Evolutionary conservation across 2,888 invertebrate genomes (phyloP).

Genomic region (Acronicta psi): DNA sequence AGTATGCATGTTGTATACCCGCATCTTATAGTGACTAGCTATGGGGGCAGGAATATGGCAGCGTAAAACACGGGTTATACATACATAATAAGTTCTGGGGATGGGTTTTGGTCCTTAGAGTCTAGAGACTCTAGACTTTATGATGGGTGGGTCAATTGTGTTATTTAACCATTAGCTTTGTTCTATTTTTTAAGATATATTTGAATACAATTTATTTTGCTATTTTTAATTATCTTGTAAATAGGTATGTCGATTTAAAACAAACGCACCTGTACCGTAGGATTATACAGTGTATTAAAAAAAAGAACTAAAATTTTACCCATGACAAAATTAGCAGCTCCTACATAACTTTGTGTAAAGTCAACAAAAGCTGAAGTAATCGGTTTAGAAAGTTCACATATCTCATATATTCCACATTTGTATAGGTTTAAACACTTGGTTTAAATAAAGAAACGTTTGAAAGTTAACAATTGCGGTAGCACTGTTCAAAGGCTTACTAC

Average conservation of each 20-base stretch:
- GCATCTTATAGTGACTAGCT: conserved; percentile 38
- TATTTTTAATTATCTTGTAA: too few species aligned
- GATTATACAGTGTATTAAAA: too few species aligned
- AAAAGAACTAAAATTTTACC: too few species aligned
- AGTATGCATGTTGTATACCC: conserved; percentile 38
- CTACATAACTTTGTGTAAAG: background rate
- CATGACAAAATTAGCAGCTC: too few species aligned
- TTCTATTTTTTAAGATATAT: too few species aligned
- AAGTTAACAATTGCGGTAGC: conserved; percentile 29
- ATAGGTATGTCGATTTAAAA: too few species aligned
- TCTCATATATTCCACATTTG: background rate
- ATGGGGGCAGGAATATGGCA: conserved; percentile 26
- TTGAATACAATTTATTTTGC: too few species aligned
- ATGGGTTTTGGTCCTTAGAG: too few species aligned
- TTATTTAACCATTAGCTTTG: too few species aligned
- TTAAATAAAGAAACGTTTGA: conserved; percentile 25
- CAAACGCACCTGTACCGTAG: too few species aligned
- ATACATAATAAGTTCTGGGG: background rate
- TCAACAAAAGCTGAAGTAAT: conserved; percentile 4
- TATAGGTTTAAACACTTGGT: conserved; percentile 10
- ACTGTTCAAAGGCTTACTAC: conserved; percentile 31
- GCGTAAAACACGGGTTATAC: conserved; percentile 1
- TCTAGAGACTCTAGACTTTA: too few species aligned
- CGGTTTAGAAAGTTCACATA: conserved; percentile 14
- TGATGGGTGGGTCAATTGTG: too few species aligned